These are phyloP conservation scores for Oenanthe melanoleuca DNA, from an alignment of 2,113 vertebrate species.

Conservation along the genomic window DNA sequence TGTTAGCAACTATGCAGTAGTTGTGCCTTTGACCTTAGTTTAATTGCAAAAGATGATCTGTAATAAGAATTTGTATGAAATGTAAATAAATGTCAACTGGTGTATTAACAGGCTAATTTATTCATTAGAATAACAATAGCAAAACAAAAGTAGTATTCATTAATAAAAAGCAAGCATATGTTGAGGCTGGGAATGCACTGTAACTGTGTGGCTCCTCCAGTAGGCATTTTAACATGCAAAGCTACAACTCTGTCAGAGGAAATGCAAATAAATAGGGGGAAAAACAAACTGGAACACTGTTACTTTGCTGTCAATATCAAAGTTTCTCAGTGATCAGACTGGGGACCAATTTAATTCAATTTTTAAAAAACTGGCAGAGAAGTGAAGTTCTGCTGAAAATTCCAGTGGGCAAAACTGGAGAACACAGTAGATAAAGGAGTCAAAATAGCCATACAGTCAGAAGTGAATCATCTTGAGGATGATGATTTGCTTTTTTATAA, in stretches of 20 bases:
- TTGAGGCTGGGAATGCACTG: background rate
- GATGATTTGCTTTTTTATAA: background rate
- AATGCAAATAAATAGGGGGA: background rate
- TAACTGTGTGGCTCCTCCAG: background rate
- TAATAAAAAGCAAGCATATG: background rate
- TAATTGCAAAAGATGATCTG: conserved; percentile 2
- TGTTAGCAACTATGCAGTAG: background rate
- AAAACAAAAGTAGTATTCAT: background rate
- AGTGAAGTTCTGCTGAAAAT: background rate
- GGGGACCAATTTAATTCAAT: background rate
- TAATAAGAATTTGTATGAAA: background rate
- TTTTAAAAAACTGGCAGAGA: background rate
- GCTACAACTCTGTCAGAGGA: background rate
- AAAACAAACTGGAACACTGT: background rate
- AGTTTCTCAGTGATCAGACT: background rate
- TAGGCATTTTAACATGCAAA: background rate
- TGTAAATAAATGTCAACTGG: background rate
- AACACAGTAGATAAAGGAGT: background rate
- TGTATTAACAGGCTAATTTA: conserved; percentile 25
- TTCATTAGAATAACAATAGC: background rate
- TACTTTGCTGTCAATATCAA: background rate
- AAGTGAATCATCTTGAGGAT: background rate
- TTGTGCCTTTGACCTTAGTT: background rate
- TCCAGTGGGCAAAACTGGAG: background rate
- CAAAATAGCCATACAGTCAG: background rate